These are phyloP conservation scores for Cotesia glomerata DNA, from an alignment of 1,140 invertebrate genomes.

Conservation along the genomic window DNA sequence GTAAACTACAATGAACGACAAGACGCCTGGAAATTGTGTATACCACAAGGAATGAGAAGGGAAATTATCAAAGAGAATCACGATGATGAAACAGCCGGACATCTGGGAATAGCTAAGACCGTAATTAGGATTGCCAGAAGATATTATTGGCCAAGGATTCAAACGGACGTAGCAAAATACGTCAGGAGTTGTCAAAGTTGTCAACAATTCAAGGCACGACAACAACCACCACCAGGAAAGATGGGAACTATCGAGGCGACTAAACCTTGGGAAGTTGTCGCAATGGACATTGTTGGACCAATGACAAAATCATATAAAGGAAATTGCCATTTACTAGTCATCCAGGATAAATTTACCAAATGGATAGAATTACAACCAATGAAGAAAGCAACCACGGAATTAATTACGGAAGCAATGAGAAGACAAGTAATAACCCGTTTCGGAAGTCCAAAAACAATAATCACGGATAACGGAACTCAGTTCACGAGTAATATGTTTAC, in stretches of 20 bases:
- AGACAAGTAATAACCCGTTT: background rate
- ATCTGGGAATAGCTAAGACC: slow-evolving; percentile 36
- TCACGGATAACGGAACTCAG: background rate
- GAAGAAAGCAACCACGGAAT: background rate
- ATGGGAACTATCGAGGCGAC: slow-evolving; percentile 1
- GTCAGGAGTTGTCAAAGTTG: slow-evolving; percentile 13
- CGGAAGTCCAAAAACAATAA: background rate
- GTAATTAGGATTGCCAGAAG: slow-evolving; percentile 8
- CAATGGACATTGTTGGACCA: slow-evolving; percentile 6
- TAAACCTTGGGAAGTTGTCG: slow-evolving; percentile 6
- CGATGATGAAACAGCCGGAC: slow-evolving; percentile 29
- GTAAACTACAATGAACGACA: slow-evolving; percentile 2
- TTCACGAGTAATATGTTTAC: background rate
- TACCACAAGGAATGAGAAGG: background rate
- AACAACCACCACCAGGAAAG: background rate
- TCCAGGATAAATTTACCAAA: slow-evolving; percentile 21
- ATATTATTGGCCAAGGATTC: slow-evolving; percentile 40
- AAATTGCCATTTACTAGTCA: background rate
- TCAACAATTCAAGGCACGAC: background rate
- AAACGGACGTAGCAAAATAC: slow-evolving; percentile 18
- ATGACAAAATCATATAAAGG: background rate
- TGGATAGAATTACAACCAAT: background rate
- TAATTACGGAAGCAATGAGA: background rate
- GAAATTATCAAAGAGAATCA: slow-evolving; percentile 26
- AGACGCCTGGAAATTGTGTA: slow-evolving; percentile 30